phyloP scores from a whole-genome alignment of 1,140 invertebrate species.

The Drosophila lini region DNA sequence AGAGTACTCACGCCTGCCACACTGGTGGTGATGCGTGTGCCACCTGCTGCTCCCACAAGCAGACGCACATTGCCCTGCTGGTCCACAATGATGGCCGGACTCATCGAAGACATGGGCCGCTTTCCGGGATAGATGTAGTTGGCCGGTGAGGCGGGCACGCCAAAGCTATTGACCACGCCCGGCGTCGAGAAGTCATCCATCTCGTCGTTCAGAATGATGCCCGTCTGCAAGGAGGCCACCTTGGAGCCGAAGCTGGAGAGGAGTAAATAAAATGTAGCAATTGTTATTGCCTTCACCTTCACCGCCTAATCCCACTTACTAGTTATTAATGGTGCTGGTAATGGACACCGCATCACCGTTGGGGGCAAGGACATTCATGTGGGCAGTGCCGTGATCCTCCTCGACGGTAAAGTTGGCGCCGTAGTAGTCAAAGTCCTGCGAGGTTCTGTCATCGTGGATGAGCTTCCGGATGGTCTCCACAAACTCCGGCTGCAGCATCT shows the following conservation, averaged over 20 bases:
- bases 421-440: conserved; percentile 89
- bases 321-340: conserved; percentile 96
- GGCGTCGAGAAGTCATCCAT: conserved; percentile 98
- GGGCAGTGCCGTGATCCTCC: conserved; percentile 94
- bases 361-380: conserved; percentile 93
- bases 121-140: conserved; percentile 95
- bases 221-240: conserved; percentile 91
- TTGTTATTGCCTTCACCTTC: background rate
- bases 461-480: conserved; percentile 86
- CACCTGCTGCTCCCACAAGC: conserved; percentile 95
- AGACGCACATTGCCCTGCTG: conserved; percentile 90
- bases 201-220: conserved; percentile 96
- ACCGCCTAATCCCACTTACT: conserved; percentile 87
- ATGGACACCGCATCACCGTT: conserved; percentile 97
- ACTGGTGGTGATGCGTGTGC: conserved; percentile 95
- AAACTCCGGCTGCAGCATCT: conserved; percentile 84
- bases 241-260: conserved; percentile 90
- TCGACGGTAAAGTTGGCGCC: conserved; percentile 87
- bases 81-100: conserved; percentile 93
- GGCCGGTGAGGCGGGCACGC: conserved; percentile 90
- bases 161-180: conserved; percentile 91
- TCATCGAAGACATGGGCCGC: conserved; percentile 97
- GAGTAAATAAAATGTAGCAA: background rate
- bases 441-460: conserved; percentile 90
- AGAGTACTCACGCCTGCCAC: conserved; percentile 85